Evolutionary conservation across 2,888 invertebrate genomes (phyloP), one percentile per base, ranked within the genome.

Genomic region (Shargacucullia verbasci): DNA sequence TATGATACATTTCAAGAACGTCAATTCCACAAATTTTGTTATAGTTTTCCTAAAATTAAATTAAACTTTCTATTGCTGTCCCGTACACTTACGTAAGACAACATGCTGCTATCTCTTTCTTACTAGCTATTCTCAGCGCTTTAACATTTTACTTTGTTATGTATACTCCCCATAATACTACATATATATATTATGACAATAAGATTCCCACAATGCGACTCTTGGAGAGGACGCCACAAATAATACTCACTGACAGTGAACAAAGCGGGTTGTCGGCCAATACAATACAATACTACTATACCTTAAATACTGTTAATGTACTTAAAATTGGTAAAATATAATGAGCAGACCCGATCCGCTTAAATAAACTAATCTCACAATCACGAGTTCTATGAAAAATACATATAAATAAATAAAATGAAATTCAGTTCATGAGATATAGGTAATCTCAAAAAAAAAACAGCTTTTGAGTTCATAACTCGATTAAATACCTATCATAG

Each of bases 361-460:
- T 43, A 27, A 45, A 59, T 38, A 68, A 68, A 37, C 49, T 38
- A 52, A 56, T 40, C 20, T 44, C 38, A 55, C 34, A 25, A 12
- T 27, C 31, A 45, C 29, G 63, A 63, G 35, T 49, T 40, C 48
- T 8, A 37, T 7, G 14, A 15, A 41, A 13, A 56, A 62, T 31
- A 35, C 15, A 34, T 27, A 11, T 37, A 20, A 27, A 39, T 29
- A 25, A 45, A 40, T 15, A 20, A 63, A 64, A 15, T 0, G 40
- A 67, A 48, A 57, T 29, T 67, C 66, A 70, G 66, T 70, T 70
- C 66, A 46, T 45, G 71, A 70, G 66, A 67, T 10, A 27, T 10
- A 27, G 25, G 0, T 39, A 65, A 71, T 57, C 66, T 38, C 41
- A 39, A 62, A 69, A 39, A 20, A 60, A 54, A 7, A 31, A 61